These are phyloP conservation scores for Eurosta solidaginis DNA, from an alignment of 1,140 invertebrate genomes.

Conservation along the genomic window DNA sequence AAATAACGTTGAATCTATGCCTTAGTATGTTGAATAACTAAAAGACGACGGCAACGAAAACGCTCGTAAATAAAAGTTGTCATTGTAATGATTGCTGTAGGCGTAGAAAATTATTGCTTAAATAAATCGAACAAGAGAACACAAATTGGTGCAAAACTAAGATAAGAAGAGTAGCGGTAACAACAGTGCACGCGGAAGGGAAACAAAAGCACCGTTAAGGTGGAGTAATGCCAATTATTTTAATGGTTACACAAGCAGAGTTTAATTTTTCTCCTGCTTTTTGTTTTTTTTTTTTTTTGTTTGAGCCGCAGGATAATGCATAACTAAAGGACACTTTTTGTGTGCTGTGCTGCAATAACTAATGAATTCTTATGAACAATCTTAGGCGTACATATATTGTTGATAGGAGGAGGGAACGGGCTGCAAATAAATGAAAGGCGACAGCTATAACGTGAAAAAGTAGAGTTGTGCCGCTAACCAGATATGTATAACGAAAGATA, in stretches of 20 bases:
- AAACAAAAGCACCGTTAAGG: not conserved
- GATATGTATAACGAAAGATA: too few relatives aligned
- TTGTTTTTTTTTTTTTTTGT: too few relatives aligned
- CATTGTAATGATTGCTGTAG: constrained; percentile 22
- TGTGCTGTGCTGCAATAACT: constrained; percentile 1
- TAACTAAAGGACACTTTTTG: not conserved
- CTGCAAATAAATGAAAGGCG: too few relatives aligned
- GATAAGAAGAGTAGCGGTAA: not conserved
- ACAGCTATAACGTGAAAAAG: too few relatives aligned
- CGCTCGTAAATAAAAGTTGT: not conserved
- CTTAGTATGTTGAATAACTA: not conserved
- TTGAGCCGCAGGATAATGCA: not conserved
- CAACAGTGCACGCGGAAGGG: not conserved
- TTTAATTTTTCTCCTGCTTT: too few relatives aligned
- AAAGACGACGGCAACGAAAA: too few relatives aligned
- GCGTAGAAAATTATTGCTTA: constrained; percentile 27
- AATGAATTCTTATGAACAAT: too few relatives aligned
- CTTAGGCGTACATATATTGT: too few relatives aligned
- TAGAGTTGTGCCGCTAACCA: too few relatives aligned
- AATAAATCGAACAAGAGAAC: constrained; percentile 16
- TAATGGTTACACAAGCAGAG: not conserved
- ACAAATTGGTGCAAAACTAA: constrained; percentile 4
- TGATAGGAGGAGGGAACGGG: too few relatives aligned
- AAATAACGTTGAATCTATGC: constrained; percentile 1
- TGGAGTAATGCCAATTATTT: constrained; percentile 20